These are phyloP conservation scores for Anoplius nigerrimus DNA, from an alignment of 2,888 invertebrate genomes.

Conservation along the genomic window DNA sequence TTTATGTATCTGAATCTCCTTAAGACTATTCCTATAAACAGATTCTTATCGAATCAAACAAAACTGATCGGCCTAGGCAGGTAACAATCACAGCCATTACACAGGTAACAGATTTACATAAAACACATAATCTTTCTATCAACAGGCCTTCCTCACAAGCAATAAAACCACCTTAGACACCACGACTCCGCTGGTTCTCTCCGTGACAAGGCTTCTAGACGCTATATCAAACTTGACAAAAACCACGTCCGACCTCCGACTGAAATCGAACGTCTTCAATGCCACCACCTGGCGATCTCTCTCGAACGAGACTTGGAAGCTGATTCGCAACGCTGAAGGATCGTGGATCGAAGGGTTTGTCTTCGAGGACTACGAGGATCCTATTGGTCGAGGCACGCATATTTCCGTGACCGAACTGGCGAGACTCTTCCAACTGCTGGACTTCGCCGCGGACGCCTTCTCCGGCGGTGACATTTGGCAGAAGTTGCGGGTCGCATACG, in stretches of 20 bases:
- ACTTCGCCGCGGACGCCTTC: constrained; percentile 51
- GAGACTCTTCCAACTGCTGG: constrained; percentile 42
- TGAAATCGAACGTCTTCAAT: constrained; percentile 62
- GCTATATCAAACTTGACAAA: constrained; percentile 37
- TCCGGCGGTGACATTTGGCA: constrained; percentile 68
- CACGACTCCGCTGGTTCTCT: constrained; percentile 48
- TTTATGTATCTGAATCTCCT: too few species aligned
- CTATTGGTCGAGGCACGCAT: too few species aligned
- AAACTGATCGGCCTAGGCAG: too few species aligned
- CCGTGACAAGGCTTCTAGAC: constrained; percentile 54
- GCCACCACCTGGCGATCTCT: constrained; percentile 60
- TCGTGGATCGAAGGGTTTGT: constrained; percentile 53
- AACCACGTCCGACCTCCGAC: constrained; percentile 26
- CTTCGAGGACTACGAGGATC: too few species aligned
- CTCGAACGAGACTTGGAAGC: constrained; percentile 53
- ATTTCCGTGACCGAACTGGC: constrained; percentile 15
- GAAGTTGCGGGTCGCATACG: constrained; percentile 58
- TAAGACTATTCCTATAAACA: too few species aligned
- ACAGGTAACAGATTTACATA: too few species aligned
- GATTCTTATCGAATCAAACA: too few species aligned
- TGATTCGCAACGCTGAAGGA: constrained; percentile 50
- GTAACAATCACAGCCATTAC: too few species aligned
- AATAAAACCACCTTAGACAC: too few species aligned
- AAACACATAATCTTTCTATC: too few species aligned
- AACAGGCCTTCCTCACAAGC: too few species aligned